These are phyloP conservation scores for Microcebus jonahi DNA, from an alignment of 2,113 vertebrate species.

Conservation along the genomic window DNA sequence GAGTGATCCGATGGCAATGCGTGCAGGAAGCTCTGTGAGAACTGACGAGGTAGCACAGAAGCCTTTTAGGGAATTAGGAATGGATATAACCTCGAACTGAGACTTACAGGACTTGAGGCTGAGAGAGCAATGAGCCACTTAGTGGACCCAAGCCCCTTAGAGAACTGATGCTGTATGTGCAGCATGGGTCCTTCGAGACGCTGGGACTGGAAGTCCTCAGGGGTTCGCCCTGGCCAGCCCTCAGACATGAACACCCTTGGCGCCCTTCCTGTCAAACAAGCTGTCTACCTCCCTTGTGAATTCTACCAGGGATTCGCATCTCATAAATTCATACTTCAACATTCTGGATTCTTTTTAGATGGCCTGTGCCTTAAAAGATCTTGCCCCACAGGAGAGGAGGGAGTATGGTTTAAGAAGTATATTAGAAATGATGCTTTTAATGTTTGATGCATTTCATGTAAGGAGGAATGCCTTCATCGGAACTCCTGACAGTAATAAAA, in stretches of 20 bases:
- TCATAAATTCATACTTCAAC: accelerated
- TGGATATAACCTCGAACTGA: background rate
- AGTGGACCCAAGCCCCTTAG: accelerated
- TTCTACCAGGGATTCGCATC: accelerated
- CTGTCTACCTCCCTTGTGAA: background rate
- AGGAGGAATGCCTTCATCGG: conserved; percentile 1
- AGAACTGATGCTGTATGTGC: accelerated
- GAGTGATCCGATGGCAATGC: background rate
- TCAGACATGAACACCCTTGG: background rate
- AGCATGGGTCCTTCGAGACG: accelerated
- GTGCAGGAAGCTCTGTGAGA: background rate
- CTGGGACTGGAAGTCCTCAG: accelerated
- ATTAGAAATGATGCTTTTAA: background rate
- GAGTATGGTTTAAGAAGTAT: background rate
- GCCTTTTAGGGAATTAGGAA: background rate
- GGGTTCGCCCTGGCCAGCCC: accelerated
- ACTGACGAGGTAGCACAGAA: accelerated
- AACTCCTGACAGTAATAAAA: conserved; percentile 39
- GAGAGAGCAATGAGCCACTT: background rate
- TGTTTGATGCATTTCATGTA: conserved; percentile 21
- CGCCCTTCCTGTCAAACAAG: background rate
- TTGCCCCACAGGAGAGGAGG: background rate
- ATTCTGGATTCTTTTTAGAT: too few species aligned
- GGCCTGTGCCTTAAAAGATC: accelerated
- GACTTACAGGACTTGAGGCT: background rate